Percentiles rank a stretch among this genome's conserved stretches.
Conservation (phyloP, 2,797 vertebrate species). For the Lepus townsendii region DNA sequence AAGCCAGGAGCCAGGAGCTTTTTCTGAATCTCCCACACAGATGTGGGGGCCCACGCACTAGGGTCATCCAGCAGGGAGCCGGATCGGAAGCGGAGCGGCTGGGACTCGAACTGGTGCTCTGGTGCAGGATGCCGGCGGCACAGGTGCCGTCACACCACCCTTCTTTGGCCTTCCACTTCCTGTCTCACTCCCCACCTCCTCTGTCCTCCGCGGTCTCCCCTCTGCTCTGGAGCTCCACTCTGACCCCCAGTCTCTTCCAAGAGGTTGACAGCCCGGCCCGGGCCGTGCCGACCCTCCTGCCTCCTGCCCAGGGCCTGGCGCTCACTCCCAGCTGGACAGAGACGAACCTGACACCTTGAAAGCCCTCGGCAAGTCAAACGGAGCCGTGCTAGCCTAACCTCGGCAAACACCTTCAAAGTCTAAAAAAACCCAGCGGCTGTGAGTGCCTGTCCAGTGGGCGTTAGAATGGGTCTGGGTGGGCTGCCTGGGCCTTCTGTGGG, state of each 20-base stretch:
- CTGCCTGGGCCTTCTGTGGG: neutral
- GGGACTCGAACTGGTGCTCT: too few relatives aligned
- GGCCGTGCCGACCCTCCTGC: neutral
- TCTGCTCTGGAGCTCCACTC: neutral
- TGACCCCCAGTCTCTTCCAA: neutral
- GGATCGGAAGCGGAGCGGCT: too few relatives aligned
- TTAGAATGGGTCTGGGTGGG: too few relatives aligned
- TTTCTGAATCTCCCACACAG: too few relatives aligned
- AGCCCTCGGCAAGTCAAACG: neutral
- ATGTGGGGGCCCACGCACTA: too few relatives aligned
- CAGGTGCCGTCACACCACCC: too few relatives aligned
- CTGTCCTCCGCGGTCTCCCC: neutral
- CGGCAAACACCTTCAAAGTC: neutral
- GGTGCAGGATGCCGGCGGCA: too few relatives aligned
- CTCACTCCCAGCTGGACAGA: neutral
- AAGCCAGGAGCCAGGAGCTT: too few relatives aligned
- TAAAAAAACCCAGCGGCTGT: neutral
- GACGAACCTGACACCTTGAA: neutral
- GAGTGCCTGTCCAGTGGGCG: too few relatives aligned
- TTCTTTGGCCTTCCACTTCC: too few relatives aligned
- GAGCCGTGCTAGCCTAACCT: neutral
- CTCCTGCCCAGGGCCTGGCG: too few relatives aligned
- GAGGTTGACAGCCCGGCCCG: fast-evolving
- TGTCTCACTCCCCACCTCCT: neutral
- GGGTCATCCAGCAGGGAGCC: too few relatives aligned